phyloP scores from a whole-genome alignment of 2,113 vertebrate genomes.

The Onychorhynchus coronatus region DNA sequence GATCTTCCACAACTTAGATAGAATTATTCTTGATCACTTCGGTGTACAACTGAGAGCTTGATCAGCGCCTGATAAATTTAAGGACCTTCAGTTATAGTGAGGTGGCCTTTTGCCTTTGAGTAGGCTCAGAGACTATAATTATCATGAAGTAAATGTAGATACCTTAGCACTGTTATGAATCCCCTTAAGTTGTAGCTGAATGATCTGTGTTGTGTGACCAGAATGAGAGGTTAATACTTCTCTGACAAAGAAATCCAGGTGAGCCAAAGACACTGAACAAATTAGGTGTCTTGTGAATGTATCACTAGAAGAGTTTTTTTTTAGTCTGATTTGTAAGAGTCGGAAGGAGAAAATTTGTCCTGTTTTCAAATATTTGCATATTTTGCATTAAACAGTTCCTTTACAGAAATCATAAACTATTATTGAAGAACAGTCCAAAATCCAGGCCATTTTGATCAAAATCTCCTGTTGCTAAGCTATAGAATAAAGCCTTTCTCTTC shows the following conservation, averaged over 20 bases:
- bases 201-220: not conserved
- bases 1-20: not conserved
- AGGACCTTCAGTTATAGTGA: not conserved
- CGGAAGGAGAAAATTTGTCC: not conserved
- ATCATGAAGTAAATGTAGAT: not conserved
- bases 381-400: not conserved
- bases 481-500: not conserved
- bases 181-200: not conserved
- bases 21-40: not conserved
- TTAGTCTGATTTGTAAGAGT: not conserved
- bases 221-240: not conserved
- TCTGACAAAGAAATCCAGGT: not conserved
- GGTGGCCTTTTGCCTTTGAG: not conserved
- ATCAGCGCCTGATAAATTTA: not conserved
- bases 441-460: not conserved
- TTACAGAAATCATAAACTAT: not conserved
- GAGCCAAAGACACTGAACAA: not conserved
- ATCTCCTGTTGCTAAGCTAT: not conserved
- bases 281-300: not conserved
- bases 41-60: not conserved
- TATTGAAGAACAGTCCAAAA: not conserved
- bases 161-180: not conserved
- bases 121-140: not conserved
- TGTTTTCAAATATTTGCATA: not conserved
- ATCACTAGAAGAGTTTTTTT: not conserved